Evolutionary conservation across 2,113 vertebrate genomes (phyloP), one percentile per base, ranked within the genome.

Genomic region (Centrocercus urophasianus): DNA sequence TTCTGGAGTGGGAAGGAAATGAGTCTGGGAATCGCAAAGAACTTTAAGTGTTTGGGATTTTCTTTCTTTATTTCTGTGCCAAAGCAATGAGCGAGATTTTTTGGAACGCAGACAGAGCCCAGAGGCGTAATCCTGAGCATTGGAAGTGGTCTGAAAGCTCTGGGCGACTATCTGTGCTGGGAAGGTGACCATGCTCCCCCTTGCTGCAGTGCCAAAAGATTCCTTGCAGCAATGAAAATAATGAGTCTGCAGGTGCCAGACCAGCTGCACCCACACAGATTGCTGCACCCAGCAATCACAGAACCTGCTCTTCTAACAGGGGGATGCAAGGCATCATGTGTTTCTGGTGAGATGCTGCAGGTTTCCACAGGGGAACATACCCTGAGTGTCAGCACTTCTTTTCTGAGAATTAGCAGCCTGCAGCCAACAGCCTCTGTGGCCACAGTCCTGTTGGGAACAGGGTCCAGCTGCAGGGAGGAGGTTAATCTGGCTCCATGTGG

Each of bases 41-140:
- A 17, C 69, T 83, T 72, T 88, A 89, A 93, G 85, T 79, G 61
- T 69, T 71, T 52, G 79, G 64, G 75, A 86, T 93, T 91, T 85
- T 93, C 94, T 84, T 88, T 67, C 93, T 95, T 95, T 97, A 74
- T 95, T 95, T 93, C 82, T 86, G 34, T 95, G 94, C 95, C 94
- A 95, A 93, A 95, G 89, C 43, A 28, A 90, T 91, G 89, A 96
- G 89, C 86, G 85, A 93, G 72, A 88, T 40, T 11, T 11, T 9
- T 67, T 95, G 94, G 94, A 96, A 90, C 72, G 30, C 82, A 67
- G 75, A 88, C 91, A 83, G 91, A 83, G 65, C 65, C 76, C 66
- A 43, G 88, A 95, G 88, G 71, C 1, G 2, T 91, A 93, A 94
- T 91, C 82, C 83, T 52, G 43, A 95, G 95, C 85, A 88, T 72